These are phyloP conservation scores for Clarias fuscus DNA, from an alignment of 2,797 vertebrate genomes.

Conservation along the genomic window DNA sequence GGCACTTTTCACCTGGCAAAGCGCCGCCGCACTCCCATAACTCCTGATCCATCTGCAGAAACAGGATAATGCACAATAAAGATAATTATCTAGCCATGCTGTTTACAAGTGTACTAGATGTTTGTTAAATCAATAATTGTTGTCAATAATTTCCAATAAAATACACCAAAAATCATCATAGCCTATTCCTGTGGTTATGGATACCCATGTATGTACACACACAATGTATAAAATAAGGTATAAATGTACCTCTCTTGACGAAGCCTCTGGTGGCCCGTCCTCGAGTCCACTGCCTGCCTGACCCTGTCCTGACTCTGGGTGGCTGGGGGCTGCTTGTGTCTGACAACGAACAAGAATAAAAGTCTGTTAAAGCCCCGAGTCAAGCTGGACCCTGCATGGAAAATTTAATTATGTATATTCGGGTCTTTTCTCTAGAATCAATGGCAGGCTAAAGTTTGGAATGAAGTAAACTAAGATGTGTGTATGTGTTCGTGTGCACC, in stretches of 20 bases:
- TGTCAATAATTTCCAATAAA: slow-evolving; percentile 8
- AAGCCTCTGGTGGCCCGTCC: slow-evolving; percentile 77
- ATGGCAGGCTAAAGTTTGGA: not conserved
- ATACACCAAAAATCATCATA: not conserved
- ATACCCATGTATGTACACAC: not conserved
- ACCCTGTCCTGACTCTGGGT: slow-evolving; percentile 78
- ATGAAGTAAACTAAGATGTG: not conserved
- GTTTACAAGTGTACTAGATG: not conserved
- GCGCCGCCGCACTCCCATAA: slow-evolving; percentile 83
- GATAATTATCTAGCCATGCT: not conserved
- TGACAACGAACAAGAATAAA: slow-evolving; percentile 55
- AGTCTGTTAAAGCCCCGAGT: not conserved
- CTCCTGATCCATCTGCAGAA: slow-evolving; percentile 67
- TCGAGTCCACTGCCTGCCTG: slow-evolving; percentile 85
- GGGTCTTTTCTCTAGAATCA: not conserved
- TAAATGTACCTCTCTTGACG: slow-evolving; percentile 83
- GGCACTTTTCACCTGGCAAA: slow-evolving; percentile 82
- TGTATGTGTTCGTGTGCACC: slow-evolving; percentile 67
- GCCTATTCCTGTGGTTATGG: slow-evolving; percentile 6
- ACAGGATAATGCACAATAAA: not conserved
- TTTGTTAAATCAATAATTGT: not conserved
- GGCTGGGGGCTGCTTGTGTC: slow-evolving; percentile 86
- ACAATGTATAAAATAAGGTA: not conserved
- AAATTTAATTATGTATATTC: not conserved
- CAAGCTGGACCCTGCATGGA: not conserved